Evolutionary conservation across 1,140 invertebrate species (phyloP).

Genomic region (Aphaenogaster floridana): DNA sequence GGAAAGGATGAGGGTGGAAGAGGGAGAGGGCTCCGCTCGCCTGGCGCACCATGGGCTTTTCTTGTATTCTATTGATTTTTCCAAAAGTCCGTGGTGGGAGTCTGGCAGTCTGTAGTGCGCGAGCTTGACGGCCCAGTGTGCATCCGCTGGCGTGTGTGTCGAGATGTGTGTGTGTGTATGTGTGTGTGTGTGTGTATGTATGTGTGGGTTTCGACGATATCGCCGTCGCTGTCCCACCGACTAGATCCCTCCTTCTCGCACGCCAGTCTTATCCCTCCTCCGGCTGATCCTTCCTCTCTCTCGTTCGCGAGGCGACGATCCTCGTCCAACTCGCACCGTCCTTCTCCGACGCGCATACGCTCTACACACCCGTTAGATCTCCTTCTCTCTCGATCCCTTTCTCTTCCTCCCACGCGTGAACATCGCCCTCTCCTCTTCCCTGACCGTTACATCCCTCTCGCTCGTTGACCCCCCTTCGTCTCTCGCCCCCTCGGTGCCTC

Average conservation of each 20-base stretch:
- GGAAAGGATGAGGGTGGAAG: slow-evolving; percentile 39
- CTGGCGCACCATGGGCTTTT: slow-evolving; percentile 84
- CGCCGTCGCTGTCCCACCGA: slow-evolving; percentile 54
- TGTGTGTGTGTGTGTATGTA: slow-evolving; percentile 71
- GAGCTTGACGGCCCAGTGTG: slow-evolving; percentile 72
- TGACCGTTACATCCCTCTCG: slow-evolving; percentile 52
- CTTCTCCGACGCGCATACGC: slow-evolving; percentile 11
- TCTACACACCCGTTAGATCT: slow-evolving; percentile 11
- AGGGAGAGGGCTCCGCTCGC: slow-evolving; percentile 73
- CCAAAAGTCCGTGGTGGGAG: slow-evolving; percentile 84
- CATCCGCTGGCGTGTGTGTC: not conserved
- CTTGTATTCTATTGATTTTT: slow-evolving; percentile 87
- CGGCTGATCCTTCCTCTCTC: not conserved
- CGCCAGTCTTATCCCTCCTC: slow-evolving; percentile 56
- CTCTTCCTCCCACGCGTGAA: slow-evolving; percentile 40
- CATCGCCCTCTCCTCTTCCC: slow-evolving; percentile 25
- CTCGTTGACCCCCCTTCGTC: slow-evolving; percentile 31
- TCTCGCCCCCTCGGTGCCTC: slow-evolving; percentile 43
- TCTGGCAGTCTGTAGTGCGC: slow-evolving; percentile 80
- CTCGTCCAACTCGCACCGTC: slow-evolving; percentile 22
- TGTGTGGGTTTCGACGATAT: slow-evolving; percentile 75
- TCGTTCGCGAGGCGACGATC: slow-evolving; percentile 43
- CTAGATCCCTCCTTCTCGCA: slow-evolving; percentile 38
- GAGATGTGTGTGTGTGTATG: slow-evolving; percentile 3
- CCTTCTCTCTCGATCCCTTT: slow-evolving; percentile 45